Percentiles rank a stretch among this genome's conserved stretches.
These are phyloP conservation scores for Dicyrtoma fusca DNA, from an alignment of 2,888 invertebrate genomes.

Conservation along the genomic window DNA sequence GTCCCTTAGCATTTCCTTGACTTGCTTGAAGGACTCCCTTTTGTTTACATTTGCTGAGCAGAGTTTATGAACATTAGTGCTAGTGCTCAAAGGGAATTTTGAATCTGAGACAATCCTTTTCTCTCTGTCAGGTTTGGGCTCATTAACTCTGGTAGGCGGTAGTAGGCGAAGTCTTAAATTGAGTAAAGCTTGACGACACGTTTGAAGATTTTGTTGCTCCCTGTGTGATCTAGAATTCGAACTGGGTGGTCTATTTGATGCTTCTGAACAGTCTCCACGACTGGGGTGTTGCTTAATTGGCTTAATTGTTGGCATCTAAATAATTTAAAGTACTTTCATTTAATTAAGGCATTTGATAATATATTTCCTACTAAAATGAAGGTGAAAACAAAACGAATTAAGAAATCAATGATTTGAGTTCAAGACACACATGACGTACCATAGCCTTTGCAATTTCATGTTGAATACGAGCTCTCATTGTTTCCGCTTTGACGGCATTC, in stretches of 20 bases:
- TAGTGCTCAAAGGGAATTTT: not conserved
- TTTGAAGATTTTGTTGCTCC: slow-evolving; percentile 28
- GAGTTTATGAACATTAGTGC: not conserved
- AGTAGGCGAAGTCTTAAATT: slow-evolving; percentile 21
- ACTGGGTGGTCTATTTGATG: not conserved
- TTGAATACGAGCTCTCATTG: slow-evolving; percentile 24
- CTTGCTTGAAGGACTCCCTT: not conserved
- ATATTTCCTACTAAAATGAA: no score
- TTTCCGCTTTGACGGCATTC: slow-evolving; percentile 1
- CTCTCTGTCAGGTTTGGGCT: not conserved
- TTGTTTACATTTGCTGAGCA: not conserved
- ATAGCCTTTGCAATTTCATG: slow-evolving; percentile 18
- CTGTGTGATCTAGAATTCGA: not conserved
- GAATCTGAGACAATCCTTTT: no score
- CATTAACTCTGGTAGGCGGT: not conserved
- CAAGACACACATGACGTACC: not conserved
- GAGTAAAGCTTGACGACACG: slow-evolving; percentile 17
- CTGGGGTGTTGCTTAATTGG: no score
- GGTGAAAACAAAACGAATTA: no score
- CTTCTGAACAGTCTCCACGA: no score
- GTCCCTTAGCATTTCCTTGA: not conserved
- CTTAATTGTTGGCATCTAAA: no score
- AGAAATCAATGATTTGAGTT: no score
- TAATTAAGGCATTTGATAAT: no score
- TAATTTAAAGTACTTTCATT: no score